These are phyloP conservation scores for Brachyopa scutellaris DNA, from an alignment of 2,888 invertebrate genomes.

Conservation along the genomic window DNA sequence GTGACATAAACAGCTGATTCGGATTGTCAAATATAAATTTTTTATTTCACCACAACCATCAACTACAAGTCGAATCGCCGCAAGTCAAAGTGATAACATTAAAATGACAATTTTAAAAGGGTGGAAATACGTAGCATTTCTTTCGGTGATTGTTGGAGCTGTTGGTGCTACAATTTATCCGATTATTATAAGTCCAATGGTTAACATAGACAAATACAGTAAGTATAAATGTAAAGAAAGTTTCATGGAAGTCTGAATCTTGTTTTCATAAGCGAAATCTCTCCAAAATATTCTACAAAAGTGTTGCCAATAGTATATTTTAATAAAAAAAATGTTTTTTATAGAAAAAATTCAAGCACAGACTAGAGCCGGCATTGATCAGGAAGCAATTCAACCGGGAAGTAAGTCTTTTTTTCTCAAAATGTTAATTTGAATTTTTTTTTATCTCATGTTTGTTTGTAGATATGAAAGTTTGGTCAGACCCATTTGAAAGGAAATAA, in stretches of 20 bases:
- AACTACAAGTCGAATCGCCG: not conserved
- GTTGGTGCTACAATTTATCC: slow-evolving; percentile 84
- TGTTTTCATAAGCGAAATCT: slow-evolving; percentile 22
- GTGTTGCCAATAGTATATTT: not conserved
- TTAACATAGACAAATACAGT: slow-evolving; percentile 84
- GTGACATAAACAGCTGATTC: slow-evolving; percentile 29
- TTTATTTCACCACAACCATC: not conserved
- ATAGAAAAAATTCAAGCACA: slow-evolving; percentile 73
- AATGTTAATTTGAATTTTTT: slow-evolving; percentile 20
- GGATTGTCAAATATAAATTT: slow-evolving; percentile 36
- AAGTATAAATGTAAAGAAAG: slow-evolving; percentile 21
- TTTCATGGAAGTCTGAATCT: slow-evolving; percentile 7
- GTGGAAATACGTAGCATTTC: slow-evolving; percentile 84
- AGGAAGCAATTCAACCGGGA: slow-evolving; percentile 84
- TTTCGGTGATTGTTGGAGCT: slow-evolving; percentile 83
- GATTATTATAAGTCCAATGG: slow-evolving; percentile 85
- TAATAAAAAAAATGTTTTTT: too few relatives aligned
- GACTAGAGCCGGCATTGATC: slow-evolving; percentile 82
- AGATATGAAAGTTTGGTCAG: slow-evolving; percentile 84
- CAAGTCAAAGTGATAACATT: too few relatives aligned
- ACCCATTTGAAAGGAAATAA: slow-evolving; percentile 83
- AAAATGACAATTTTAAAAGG: slow-evolving; percentile 81
- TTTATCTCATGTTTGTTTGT: slow-evolving; percentile 71
- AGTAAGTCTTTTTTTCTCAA: slow-evolving; percentile 80
- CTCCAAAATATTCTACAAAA: slow-evolving; percentile 19